These are phyloP conservation scores for Philhelius pedissequus DNA, from an alignment of 2,888 invertebrate genomes.

Conservation along the genomic window DNA sequence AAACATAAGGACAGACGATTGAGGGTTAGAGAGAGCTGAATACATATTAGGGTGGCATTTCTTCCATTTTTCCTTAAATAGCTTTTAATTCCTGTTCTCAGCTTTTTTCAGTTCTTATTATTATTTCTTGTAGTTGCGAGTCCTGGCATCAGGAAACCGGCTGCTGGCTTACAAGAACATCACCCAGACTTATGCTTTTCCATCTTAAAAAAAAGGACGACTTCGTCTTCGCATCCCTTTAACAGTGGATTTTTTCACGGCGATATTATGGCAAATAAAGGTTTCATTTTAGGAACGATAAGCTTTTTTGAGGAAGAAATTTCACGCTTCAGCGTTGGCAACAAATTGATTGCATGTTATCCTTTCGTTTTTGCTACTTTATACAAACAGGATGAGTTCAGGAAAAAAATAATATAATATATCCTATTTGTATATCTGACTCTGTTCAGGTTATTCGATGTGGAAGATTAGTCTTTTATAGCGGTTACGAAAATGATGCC, in stretches of 20 bases:
- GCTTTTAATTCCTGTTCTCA: constrained; percentile 47
- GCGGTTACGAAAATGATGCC: constrained; percentile 49
- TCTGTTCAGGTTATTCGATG: constrained; percentile 46
- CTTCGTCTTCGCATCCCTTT: constrained; percentile 4
- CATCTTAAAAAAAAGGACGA: neutral
- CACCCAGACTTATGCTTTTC: neutral
- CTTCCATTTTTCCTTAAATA: constrained; percentile 34
- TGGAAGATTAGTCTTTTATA: constrained; percentile 62
- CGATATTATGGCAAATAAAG: constrained; percentile 26
- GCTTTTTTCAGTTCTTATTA: neutral
- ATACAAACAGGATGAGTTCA: neutral
- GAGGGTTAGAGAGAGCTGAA: neutral
- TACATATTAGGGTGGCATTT: constrained; percentile 26
- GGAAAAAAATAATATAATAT: neutral
- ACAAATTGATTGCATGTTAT: constrained; percentile 54
- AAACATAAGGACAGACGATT: neutral
- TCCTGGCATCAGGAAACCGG: neutral
- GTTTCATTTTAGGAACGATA: constrained; percentile 12
- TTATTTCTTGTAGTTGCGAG: neutral
- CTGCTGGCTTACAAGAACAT: neutral
- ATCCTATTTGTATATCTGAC: neutral
- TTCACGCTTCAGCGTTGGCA: constrained; percentile 56
- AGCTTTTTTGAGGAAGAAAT: constrained; percentile 30
- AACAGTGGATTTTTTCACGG: constrained; percentile 50
- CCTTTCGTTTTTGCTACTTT: constrained; percentile 15